Base-by-base conservation (phyloP, 2,113 vertebrate species). In the Triplophysa dalaica region DNA sequence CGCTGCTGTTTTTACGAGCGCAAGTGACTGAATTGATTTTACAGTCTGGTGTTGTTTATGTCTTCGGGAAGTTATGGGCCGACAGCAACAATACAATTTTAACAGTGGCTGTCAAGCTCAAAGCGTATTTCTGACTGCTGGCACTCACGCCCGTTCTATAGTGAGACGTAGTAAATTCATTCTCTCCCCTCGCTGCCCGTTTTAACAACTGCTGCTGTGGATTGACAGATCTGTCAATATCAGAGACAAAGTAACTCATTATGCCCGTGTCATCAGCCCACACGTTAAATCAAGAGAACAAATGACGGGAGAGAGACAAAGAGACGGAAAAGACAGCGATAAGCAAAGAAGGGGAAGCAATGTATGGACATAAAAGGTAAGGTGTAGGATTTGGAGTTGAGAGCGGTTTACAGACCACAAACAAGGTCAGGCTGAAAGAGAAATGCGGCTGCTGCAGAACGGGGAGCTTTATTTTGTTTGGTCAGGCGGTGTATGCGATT, bases 381-480 rank as follows among this genome's bases (percentile, higher is more conserved):
- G 6, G 13, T n/a, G 41, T 8, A 48, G 61, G 29, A 29, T 14
- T 48, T 22, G 58, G n/a, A 48, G 65, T n/a, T 63, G 14, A 48
- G 21, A 79, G 73, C 11, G 77, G 67, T 65, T 21, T 7, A 50
- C 67, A 81, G 24, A 60, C 82, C 88, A 24, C 85, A 65, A 84
- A 82, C 89, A 90, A 91, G 89, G 89, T 91, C 88, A 90, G 80
- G 85, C 69, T 79, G 70, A 77, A 74, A 79, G 66, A 81, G 89
- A 88, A 88, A 75, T 87, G 89, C 88, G 86, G 75, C 77, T 43
- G 41, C 64, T 83, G 89, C 89, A 89, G 70, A 86, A 85, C 82
- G n/a, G 79, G 22, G 52, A 64, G 60, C 86, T 87, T 88, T 87
- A 90, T 91, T 91, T 90, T 89, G 89, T 90, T 82, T 82, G 87